Base-by-base conservation (phyloP, 2,113 vertebrate species). In the Ploceus nigricollis region DNA sequence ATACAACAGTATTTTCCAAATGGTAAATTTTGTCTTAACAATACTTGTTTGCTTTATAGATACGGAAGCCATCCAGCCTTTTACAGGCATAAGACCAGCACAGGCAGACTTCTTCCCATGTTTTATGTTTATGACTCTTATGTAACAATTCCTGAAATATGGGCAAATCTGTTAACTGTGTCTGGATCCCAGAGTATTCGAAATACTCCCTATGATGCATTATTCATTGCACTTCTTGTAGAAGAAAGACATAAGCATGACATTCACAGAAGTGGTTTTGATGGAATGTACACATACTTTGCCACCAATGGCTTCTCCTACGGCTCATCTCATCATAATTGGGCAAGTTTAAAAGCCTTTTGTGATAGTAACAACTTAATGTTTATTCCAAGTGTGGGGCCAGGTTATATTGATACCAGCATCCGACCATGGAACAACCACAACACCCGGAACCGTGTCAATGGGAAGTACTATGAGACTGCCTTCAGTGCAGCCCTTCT, bases 121-220 rank as follows among this genome's bases (percentile, higher is more conserved):
- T 99, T 99, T 96, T 99, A 99, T 80, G 90, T 99, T 77, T 99
- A 99, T 83, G 99, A 99, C 98, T 99, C 99, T 13, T 99, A 99
- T 2, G 97, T 99, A 90, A 98, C 98, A 69, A 98, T 98, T 81
- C 98, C 99, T 28, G 98, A 99, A 78, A 98, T 98, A 75, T 99
- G 99, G 99, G 98, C 98, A 80, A 98, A 98, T 69, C 97, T 99
- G 27, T 97, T 99, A 39, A 99, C 99, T 58, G 90, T 97, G 78
- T 98, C 98, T 11, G 99, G 99, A 87, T 98, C 97, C 65, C 94
- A 93, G 73, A 99, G 97, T 96, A 97, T 99, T 94, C 98, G 99
- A 69, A 98, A 98, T 84, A 99, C 99, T 40, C 98, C 98, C 0
- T 99, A 99, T 45, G 99, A 99, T 61, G 98, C 98, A 1, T 90